A percentile compares a stretch with the other conserved stretches of the same genome.
phyloP scores from a whole-genome alignment of 2,797 vertebrate species.

The Agapornis canus region DNA sequence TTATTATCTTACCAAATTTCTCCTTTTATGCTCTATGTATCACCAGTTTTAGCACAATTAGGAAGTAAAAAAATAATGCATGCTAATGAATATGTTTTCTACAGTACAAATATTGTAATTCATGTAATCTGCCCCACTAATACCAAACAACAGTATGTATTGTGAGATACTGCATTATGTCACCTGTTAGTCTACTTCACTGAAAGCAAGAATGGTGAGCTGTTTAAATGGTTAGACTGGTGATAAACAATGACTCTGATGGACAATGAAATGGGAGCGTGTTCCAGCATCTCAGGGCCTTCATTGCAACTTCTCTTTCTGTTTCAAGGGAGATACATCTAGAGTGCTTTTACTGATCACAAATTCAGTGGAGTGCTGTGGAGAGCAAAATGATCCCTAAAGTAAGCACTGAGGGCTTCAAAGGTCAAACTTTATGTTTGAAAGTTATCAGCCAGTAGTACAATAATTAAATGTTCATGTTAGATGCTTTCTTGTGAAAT shows the following conservation, averaged over 20 bases:
- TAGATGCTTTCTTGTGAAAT: not conserved
- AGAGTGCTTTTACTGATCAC: slow-evolving; percentile 26
- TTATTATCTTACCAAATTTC: not conserved
- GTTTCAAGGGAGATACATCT: not conserved
- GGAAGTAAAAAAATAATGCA: not conserved
- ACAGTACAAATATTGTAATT: not conserved
- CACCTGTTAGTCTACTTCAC: not conserved
- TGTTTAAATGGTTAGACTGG: not conserved
- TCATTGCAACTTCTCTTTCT: not conserved
- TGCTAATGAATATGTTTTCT: not conserved
- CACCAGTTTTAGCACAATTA: not conserved
- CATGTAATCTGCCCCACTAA: not conserved
- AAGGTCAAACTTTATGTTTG: not conserved
- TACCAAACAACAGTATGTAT: not conserved
- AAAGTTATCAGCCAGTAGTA: not conserved
- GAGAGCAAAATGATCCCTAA: not conserved
- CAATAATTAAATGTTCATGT: not conserved
- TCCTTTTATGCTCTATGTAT: not conserved
- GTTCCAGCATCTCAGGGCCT: not conserved
- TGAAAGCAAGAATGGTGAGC: not conserved
- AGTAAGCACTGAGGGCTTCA: slow-evolving; percentile 1
- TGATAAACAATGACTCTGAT: not conserved
- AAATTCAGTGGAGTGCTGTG: not conserved
- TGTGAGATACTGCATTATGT: not conserved
- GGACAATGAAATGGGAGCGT: not conserved